Conservation (phyloP, 2,888 invertebrate species). For the Julus scanicus region DNA sequence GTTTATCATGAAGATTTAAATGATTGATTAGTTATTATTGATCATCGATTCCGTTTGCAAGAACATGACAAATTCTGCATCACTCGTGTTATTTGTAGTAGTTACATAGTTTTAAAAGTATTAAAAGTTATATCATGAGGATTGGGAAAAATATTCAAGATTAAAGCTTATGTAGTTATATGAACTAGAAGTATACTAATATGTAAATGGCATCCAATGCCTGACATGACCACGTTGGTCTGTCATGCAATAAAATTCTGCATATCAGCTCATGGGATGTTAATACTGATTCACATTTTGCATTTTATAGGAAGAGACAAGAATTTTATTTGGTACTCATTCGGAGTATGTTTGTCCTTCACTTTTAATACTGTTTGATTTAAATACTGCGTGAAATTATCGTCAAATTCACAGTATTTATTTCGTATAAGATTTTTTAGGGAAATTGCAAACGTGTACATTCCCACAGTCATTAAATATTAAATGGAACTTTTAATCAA, state of each 20-base stretch:
- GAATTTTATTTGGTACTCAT: not conserved
- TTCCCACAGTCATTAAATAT: not conserved
- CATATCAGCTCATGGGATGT: not conserved
- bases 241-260: not conserved
- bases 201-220: not conserved
- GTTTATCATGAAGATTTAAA: not conserved
- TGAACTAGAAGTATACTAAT: not conserved
- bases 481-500: not conserved
- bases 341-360: not conserved
- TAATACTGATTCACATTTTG: constrained; percentile 38
- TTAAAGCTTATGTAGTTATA: not conserved
- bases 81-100: not conserved
- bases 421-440: not conserved
- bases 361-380: not conserved
- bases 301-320: not conserved
- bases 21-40: not conserved
- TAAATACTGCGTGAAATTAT: constrained; percentile 13
- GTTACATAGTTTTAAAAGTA: not conserved
- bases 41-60: not conserved
- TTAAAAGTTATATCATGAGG: not conserved
- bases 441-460: not conserved
- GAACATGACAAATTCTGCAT: not conserved
- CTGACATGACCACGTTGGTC: not conserved
- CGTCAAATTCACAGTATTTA: not conserved
- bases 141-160: not conserved